A percentile compares a stretch with the other conserved stretches of the same genome.
Evolutionary conservation across 2,113 vertebrate species (phyloP).

Genomic region (Stigmatopora nigra): DNA sequence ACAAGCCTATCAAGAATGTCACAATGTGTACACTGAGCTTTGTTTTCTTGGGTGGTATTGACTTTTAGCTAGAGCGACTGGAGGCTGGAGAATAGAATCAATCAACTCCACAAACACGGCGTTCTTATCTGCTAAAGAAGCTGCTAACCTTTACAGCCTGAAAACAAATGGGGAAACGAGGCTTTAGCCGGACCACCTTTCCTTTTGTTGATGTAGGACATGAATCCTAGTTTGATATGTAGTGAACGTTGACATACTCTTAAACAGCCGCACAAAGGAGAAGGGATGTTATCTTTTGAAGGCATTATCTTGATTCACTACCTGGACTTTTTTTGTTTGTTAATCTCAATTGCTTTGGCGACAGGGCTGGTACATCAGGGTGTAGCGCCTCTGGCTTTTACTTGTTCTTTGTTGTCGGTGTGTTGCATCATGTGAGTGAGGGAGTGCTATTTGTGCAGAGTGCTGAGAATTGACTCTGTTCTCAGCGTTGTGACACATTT

Average conservation of each 20-base stretch:
- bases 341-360: conserved; percentile 27
- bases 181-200: conserved; percentile 17
- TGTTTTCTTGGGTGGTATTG: conserved; percentile 31
- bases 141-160: conserved; percentile 22
- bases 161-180: conserved; percentile 40
- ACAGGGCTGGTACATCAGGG: conserved; percentile 4
- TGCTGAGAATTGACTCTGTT: conserved; percentile 33
- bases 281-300: conserved; percentile 7
- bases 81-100: conserved; percentile 41
- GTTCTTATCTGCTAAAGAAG: conserved; percentile 34
- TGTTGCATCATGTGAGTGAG: conserved; percentile 38
- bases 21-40: conserved; percentile 15
- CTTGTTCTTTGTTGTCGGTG: conserved; percentile 20
- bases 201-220: neutral
- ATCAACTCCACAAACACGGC: conserved; percentile 40
- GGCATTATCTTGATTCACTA: conserved; percentile 1
- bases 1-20: conserved; percentile 15
- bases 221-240: neutral
- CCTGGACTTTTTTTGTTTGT: conserved; percentile 1
- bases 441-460: conserved; percentile 35
- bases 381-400: conserved; percentile 17
- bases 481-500: conserved; percentile 50
- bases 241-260: conserved; percentile 8
- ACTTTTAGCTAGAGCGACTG: conserved; percentile 33
- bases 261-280: conserved; percentile 13